Percentiles rank a stretch among this genome's conserved stretches.
These are phyloP conservation scores for Apus apus DNA, from an alignment of 2,113 vertebrate genomes.

Conservation along the genomic window DNA sequence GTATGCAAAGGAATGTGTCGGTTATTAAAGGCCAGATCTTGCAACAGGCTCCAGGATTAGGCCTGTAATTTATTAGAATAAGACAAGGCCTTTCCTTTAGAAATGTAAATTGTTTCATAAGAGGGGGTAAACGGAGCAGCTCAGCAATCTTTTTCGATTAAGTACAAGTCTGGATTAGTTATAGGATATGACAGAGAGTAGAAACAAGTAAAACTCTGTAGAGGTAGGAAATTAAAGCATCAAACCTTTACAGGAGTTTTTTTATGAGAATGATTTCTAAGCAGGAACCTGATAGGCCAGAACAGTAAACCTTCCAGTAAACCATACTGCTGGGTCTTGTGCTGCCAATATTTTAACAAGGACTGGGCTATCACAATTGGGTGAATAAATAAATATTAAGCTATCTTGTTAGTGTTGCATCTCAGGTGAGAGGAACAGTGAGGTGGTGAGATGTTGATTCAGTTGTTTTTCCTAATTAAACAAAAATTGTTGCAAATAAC, in stretches of 20 bases:
- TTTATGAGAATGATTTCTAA: conserved; percentile 39
- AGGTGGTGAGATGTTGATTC: conserved; percentile 10
- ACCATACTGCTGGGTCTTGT: neutral
- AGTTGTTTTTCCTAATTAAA: conserved; percentile 48
- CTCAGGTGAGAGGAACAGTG: neutral
- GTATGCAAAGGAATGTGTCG: neutral
- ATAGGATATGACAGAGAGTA: neutral
- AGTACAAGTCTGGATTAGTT: neutral
- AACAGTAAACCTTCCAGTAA: conserved; percentile 1
- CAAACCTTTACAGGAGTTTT: neutral
- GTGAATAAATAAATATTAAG: neutral
- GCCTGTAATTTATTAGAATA: neutral
- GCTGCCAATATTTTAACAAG: neutral
- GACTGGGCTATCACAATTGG: neutral
- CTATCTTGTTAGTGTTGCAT: neutral
- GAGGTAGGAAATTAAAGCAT: conserved; percentile 24
- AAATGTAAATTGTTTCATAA: neutral
- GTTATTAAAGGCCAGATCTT: neutral
- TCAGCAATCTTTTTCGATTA: neutral
- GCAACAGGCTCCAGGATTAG: neutral
- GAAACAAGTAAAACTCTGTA: neutral
- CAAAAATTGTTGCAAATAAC: neutral
- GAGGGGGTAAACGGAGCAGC: neutral
- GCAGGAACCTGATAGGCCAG: neutral
- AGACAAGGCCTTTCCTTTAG: neutral